These are phyloP conservation scores for Zootermopsis nevadensis DNA, from an alignment of 2,888 invertebrate genomes.

Conservation along the genomic window DNA sequence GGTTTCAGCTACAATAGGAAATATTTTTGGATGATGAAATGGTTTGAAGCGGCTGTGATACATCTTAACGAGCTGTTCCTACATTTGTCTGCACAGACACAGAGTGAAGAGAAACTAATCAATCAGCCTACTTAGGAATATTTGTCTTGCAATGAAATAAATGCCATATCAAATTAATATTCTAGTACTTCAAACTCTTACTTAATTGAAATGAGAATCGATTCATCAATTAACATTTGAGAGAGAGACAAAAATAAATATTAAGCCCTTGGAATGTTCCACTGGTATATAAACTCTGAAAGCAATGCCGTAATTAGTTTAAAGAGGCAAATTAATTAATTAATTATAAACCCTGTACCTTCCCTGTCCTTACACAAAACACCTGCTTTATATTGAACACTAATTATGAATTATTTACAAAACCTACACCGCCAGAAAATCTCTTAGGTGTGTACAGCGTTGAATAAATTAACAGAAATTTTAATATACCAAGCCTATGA, in stretches of 20 bases:
- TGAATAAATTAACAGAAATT: not conserved
- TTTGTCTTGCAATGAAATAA: too few species aligned
- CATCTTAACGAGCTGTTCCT: too few species aligned
- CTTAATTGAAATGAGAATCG: not conserved
- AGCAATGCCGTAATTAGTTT: not conserved
- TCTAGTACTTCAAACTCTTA: too few species aligned
- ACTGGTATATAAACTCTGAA: not conserved
- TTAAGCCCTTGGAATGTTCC: not conserved
- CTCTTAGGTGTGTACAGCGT: not conserved
- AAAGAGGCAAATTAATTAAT: not conserved
- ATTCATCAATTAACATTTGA: not conserved
- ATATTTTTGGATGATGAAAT: too few species aligned
- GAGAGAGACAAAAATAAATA: not conserved
- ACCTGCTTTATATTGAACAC: not conserved
- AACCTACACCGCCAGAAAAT: not conserved
- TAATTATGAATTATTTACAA: not conserved
- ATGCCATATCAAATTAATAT: too few species aligned
- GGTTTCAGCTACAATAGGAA: too few species aligned
- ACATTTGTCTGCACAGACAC: too few species aligned
- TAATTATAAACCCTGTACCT: not conserved
- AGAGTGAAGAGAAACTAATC: too few species aligned
- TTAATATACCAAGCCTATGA: not conserved
- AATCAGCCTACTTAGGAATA: too few species aligned
- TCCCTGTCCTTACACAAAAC: not conserved
- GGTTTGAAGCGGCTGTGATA: too few species aligned